These are phyloP conservation scores for Saccostrea cuccullata DNA, from an alignment of 1,140 invertebrate genomes.

Conservation along the genomic window DNA sequence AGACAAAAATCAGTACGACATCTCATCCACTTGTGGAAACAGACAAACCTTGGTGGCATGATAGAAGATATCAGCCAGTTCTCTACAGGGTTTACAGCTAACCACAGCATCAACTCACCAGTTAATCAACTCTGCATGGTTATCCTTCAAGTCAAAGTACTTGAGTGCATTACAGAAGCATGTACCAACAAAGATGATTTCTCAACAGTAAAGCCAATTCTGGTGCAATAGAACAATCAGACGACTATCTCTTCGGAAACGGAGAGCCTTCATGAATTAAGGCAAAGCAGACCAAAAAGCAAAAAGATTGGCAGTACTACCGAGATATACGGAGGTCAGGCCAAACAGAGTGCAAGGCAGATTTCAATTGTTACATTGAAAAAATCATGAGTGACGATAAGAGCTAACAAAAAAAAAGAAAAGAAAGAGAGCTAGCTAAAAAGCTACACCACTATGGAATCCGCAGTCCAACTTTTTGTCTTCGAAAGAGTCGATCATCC, in stretches of 20 bases:
- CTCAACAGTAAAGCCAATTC: not conserved
- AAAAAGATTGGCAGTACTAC: no score
- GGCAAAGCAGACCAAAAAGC: not conserved
- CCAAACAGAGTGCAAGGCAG: no score
- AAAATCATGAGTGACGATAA: no score
- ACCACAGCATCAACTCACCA: not conserved
- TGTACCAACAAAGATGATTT: not conserved
- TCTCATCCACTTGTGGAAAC: not conserved
- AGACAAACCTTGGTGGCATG: not conserved
- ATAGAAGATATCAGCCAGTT: not conserved
- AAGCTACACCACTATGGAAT: no score
- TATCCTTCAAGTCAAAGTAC: not conserved
- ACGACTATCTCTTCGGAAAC: not conserved
- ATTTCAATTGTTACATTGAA: no score
- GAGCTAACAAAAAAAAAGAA: no score
- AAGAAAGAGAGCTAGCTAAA: no score
- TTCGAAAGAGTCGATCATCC: no score
- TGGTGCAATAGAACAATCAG: not conserved
- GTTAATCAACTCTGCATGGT: not conserved
- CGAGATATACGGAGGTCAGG: no score
- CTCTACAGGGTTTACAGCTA: not conserved
- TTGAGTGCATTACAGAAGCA: not conserved
- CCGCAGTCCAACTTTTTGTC: no score
- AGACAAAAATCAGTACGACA: not conserved
- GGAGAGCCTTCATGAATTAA: not conserved